These are phyloP conservation scores for Caenorhabditis remanei DNA, from an alignment of 1,140 invertebrate genomes.

Conservation along the genomic window DNA sequence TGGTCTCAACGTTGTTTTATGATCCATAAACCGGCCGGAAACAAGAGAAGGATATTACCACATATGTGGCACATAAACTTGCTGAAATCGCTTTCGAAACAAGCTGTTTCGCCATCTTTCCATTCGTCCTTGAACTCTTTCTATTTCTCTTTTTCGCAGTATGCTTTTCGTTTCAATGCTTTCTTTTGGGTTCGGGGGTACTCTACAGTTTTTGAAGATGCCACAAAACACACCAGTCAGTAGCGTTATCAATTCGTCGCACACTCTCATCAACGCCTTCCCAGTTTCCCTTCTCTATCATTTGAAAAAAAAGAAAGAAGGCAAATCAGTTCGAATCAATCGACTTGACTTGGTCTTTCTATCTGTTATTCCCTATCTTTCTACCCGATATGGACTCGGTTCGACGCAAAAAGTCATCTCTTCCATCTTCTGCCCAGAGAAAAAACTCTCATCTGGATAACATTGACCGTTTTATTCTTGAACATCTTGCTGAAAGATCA, in stretches of 20 bases:
- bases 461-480: conserved; percentile 42
- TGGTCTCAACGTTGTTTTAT: background rate
- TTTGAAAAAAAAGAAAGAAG: background rate
- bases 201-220: background rate
- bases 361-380: background rate
- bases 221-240: background rate
- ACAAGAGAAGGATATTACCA: conserved; percentile 9
- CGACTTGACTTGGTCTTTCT: background rate
- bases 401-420: background rate
- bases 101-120: background rate
- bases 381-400: background rate
- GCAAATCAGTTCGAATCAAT: conserved; percentile 42
- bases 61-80: conserved; percentile 44
- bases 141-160: background rate
- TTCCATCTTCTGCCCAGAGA: background rate
- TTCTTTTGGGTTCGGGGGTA: background rate
- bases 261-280: conserved; percentile 1
- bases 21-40: conserved; percentile 3
- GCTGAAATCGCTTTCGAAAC: conserved; percentile 32
- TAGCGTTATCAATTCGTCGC: conserved; percentile 35
- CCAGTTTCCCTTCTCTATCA: background rate
- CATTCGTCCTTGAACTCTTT: conserved; percentile 17
- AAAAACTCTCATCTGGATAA: conserved; percentile 17
- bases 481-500: conserved; percentile 9
- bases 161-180: background rate